A percentile compares a stretch with the other conserved stretches of the same genome.
These are phyloP conservation scores for Pharmacophagus antenor DNA, from an alignment of 2,888 invertebrate species.

Conservation along the genomic window DNA sequence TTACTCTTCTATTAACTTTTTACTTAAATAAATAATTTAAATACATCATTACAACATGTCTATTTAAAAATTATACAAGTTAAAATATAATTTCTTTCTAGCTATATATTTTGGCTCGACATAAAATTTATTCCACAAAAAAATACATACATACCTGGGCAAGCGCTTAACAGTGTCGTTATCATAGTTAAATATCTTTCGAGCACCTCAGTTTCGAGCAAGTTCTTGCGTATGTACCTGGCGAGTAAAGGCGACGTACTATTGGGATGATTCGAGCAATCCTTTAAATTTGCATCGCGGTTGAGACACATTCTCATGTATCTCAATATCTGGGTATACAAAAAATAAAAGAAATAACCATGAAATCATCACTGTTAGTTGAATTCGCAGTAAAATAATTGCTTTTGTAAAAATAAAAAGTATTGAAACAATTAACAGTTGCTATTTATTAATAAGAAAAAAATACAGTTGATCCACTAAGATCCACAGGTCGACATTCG, in stretches of 20 bases:
- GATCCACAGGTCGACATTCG: no score
- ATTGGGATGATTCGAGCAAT: conserved; percentile 82
- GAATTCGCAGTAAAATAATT: not conserved
- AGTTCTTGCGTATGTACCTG: conserved; percentile 79
- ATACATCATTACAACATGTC: not conserved
- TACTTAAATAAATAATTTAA: no score
- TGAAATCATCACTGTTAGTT: no score
- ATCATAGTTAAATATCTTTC: conserved; percentile 85
- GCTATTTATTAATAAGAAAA: no score
- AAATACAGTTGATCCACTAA: no score
- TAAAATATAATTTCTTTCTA: no score
- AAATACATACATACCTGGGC: conserved; percentile 80
- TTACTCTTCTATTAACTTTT: not conserved
- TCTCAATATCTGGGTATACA: conserved; percentile 83
- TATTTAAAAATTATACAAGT: no score
- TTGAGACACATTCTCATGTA: conserved; percentile 91
- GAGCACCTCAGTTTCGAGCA: conserved; percentile 81
- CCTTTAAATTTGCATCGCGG: conserved; percentile 74
- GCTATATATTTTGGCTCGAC: not conserved
- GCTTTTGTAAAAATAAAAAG: no score
- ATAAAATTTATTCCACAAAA: no score
- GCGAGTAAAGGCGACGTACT: conserved; percentile 84
- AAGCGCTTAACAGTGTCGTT: conserved; percentile 83
- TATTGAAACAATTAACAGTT: no score
- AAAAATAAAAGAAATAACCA: conserved; percentile 3